Evolutionary conservation across 2,797 vertebrate genomes (phyloP).

Genomic region (Saxicola maurus): DNA sequence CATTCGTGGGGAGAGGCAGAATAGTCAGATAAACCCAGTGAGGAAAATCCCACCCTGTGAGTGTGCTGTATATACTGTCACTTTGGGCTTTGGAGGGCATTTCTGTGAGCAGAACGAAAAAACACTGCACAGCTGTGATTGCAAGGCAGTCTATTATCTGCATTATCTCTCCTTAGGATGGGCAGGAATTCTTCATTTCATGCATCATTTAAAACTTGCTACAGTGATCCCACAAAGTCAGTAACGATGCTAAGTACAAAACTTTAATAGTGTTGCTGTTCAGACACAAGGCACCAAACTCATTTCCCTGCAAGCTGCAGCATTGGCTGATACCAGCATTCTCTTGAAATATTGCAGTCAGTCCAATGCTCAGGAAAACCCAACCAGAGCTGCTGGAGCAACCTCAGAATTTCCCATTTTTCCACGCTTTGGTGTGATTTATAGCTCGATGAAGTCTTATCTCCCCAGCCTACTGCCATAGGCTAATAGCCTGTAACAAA

Average conservation of each 20-base stretch:
- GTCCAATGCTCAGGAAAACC: not conserved
- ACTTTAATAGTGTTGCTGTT: constrained; percentile 59
- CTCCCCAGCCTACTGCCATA: constrained; percentile 63
- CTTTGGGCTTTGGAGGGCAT: constrained; percentile 54
- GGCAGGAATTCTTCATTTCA: constrained; percentile 78
- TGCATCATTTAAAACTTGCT: constrained; percentile 78
- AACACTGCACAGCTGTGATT: constrained; percentile 56
- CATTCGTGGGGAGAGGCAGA: not conserved
- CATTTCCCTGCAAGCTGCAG: constrained; percentile 53
- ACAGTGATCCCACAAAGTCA: constrained; percentile 69
- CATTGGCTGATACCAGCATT: not conserved
- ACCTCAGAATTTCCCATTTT: constrained; percentile 39
- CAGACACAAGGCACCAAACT: constrained; percentile 49
- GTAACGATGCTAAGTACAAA: constrained; percentile 69
- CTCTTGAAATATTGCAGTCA: constrained; percentile 35
- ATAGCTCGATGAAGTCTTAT: constrained; percentile 58
- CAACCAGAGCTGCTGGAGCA: not conserved
- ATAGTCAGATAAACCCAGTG: not conserved
- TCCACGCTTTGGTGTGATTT: constrained; percentile 41
- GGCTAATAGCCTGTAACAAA: constrained; percentile 67
- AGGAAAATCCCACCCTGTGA: not conserved
- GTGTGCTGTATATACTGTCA: not conserved
- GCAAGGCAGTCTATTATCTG: constrained; percentile 59
- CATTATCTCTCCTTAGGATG: constrained; percentile 65
- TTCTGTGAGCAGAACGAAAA: constrained; percentile 44